Evolutionary conservation across 2,113 vertebrate genomes (phyloP).

Genomic region (Sebastes schlegelii): DNA sequence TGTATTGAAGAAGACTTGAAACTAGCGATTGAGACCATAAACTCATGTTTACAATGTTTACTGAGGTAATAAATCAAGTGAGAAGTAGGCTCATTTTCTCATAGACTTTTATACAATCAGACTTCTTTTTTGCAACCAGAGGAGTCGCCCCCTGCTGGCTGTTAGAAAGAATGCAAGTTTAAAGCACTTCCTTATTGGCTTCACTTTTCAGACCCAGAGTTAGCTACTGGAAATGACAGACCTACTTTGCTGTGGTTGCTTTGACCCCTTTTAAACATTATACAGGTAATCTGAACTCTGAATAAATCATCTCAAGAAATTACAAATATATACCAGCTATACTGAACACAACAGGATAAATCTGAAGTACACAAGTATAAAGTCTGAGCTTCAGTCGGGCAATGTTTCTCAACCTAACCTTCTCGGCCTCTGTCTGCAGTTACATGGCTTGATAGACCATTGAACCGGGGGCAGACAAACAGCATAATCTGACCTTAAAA

Average conservation of each 20-base stretch:
- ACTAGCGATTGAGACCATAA: too few species aligned
- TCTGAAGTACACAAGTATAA: neutral
- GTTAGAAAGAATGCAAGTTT: too few species aligned
- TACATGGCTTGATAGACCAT: constrained; percentile 2
- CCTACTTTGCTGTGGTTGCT: neutral
- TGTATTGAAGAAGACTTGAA: too few species aligned
- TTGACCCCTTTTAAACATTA: neutral
- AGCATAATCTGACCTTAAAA: constrained; percentile 48
- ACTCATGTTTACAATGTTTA: too few species aligned
- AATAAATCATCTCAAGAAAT: neutral
- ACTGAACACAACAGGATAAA: neutral
- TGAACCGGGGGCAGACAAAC: constrained; percentile 44
- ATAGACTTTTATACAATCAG: too few species aligned
- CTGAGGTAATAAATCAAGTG: too few species aligned
- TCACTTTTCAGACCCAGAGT: too few species aligned
- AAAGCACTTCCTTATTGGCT: too few species aligned
- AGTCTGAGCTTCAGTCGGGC: neutral
- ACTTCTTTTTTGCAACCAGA: too few species aligned
- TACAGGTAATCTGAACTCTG: neutral
- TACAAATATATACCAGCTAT: neutral
- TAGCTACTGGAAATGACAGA: neutral
- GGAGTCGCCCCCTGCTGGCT: too few species aligned
- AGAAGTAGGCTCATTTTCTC: too few species aligned
- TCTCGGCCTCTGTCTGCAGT: constrained; percentile 26
- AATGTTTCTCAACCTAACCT: constrained; percentile 8